Base-by-base conservation (phyloP, 2,888 invertebrate species). In the Caenorhabditis sp. region DNA sequence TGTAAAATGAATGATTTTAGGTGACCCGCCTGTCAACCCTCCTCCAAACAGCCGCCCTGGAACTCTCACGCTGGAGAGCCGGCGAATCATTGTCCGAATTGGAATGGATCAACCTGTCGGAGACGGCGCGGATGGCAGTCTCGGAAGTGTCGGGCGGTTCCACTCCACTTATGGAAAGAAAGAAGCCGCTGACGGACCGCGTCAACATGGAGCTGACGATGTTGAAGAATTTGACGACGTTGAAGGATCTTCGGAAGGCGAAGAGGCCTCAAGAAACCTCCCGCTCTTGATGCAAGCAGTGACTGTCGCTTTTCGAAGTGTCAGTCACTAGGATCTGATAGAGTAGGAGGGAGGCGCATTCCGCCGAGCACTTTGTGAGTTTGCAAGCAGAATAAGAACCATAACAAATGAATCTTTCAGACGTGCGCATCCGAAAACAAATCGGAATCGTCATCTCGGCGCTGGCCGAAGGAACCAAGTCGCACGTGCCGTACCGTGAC, bases 381-480 rank as follows among this genome's bases (percentile, higher is more conserved):
- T n/a, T n/a, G n/a, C n/a, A n/a, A n/a, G n/a, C n/a, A n/a, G n/a
- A n/a, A n/a, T n/a, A n/a, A n/a, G n/a, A n/a, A n/a, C n/a, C n/a
- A n/a, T n/a, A n/a, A n/a, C n/a, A n/a, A n/a, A n/a, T n/a, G n/a
- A n/a, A n/a, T n/a, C n/a, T n/a, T n/a, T n/a, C n/a, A n/a, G n/a
- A n/a, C n/a, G n/a, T n/a, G n/a, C n/a, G n/a, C n/a, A n/a, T n/a
- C n/a, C n/a, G n/a, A n/a, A n/a, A n/a, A n/a, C n/a, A n/a, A n/a
- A n/a, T 99, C 89, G 99, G 99, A 89, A 99, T 99, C 90, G 99
- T 99, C 46, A 99, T 99, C 89, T 96, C 98, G 75, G 98, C 99
- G 7, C 91, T 99, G 88, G 99, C 99, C 53, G 99, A 99, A 90
- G 99, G 98, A 87, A 98, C 97, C 87, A 98, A 98, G 92, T 95